Evolutionary conservation across 92 coral and sea anemone species (phyloP).

Genomic region (Phenganax marumi): DNA sequence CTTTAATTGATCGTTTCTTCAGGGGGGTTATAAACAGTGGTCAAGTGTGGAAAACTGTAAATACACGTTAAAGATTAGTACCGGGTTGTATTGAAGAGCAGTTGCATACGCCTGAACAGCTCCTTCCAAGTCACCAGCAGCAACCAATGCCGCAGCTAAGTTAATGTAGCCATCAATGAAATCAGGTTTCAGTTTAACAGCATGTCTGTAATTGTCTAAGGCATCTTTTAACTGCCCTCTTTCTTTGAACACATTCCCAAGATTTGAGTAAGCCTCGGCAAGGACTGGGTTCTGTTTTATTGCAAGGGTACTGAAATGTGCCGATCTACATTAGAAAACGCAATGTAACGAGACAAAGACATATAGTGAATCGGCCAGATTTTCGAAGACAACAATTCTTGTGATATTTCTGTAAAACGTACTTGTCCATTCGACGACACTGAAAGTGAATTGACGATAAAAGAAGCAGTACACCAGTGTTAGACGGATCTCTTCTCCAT

Average conservation of each 20-base stretch:
- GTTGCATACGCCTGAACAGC: slow-evolving; percentile 99
- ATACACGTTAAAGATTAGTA: slow-evolving; percentile 44
- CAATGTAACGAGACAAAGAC: not conserved
- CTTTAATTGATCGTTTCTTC: too few species aligned
- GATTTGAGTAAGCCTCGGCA: slow-evolving; percentile 99
- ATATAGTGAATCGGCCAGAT: slow-evolving; percentile 19
- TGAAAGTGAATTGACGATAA: slow-evolving; percentile 97
- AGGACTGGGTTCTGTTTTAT: slow-evolving; percentile 96
- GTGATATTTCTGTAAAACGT: slow-evolving; percentile 5
- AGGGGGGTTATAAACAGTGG: not conserved
- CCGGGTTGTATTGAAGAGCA: slow-evolving; percentile 97
- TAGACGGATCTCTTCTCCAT: slow-evolving; percentile 98
- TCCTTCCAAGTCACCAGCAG: slow-evolving; percentile 99
- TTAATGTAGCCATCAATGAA: slow-evolving; percentile 99
- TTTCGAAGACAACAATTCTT: slow-evolving; percentile 5
- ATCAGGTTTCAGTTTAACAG: slow-evolving; percentile 99
- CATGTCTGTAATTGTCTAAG: slow-evolving; percentile 94
- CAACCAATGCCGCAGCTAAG: slow-evolving; percentile 99
- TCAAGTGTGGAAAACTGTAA: slow-evolving; percentile 1
- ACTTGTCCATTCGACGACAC: slow-evolving; percentile 98
- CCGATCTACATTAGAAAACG: slow-evolving; percentile 61
- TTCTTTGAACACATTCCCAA: slow-evolving; percentile 98
- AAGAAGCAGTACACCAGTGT: slow-evolving; percentile 94
- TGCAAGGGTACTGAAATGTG: slow-evolving; percentile 95
- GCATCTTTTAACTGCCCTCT: slow-evolving; percentile 98